Conservation (phyloP, 2,888 invertebrate genomes). For the Heliconius ethilla region DNA sequence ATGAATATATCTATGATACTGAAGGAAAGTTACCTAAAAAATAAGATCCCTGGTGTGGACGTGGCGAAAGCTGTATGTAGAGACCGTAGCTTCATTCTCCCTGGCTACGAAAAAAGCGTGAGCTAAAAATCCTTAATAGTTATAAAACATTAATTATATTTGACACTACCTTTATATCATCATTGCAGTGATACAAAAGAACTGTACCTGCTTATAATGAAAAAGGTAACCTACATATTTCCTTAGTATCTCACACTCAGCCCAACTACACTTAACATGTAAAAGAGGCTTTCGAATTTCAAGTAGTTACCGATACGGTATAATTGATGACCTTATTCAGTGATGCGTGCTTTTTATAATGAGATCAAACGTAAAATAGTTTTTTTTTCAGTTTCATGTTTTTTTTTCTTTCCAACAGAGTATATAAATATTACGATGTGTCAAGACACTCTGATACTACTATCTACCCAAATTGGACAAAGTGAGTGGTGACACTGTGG, state of each 20-base stretch:
- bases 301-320: constrained; percentile 7
- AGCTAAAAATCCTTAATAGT: no score
- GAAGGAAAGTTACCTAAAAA: no score
- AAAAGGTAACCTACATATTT: background rate
- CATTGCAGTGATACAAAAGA: background rate
- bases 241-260: background rate
- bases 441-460: background rate
- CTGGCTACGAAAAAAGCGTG: no score
- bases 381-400: background rate
- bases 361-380: background rate
- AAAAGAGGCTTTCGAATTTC: constrained; percentile 1
- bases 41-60: no score
- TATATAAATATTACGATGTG: background rate
- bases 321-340: background rate
- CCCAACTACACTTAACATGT: background rate
- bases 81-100: no score
- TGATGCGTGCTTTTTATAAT: background rate
- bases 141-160: no score
- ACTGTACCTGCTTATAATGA: background rate
- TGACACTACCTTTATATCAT: no score
- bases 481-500: background rate
- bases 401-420: background rate
- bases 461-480: background rate
- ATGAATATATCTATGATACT: no score
- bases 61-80: no score